Percentiles rank a stretch among this genome's conserved stretches.
Conservation (phyloP, 2,113 vertebrate species). For the Festucalex cinctus region DNA sequence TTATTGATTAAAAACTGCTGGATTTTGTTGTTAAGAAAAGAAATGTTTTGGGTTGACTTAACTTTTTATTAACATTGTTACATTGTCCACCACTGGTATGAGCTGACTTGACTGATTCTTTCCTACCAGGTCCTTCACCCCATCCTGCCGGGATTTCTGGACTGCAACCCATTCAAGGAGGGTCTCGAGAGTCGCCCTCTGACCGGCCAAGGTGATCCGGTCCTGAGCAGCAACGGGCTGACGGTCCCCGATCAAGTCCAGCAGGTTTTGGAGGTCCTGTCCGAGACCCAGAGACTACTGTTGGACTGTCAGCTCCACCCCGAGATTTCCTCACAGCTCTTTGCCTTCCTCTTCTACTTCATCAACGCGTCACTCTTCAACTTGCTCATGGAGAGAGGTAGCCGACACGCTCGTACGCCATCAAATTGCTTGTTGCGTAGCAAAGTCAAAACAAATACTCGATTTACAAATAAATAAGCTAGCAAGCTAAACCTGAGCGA, state of each 20-base stretch:
- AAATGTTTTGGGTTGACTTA: too few relatives aligned
- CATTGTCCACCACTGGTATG: constrained; percentile 39
- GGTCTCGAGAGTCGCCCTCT: constrained; percentile 12
- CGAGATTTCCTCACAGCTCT: constrained; percentile 72
- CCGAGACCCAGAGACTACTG: constrained; percentile 58
- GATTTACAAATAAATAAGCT: neutral
- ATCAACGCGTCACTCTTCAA: constrained; percentile 80
- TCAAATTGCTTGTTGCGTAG: neutral
- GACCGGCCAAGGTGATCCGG: constrained; percentile 5
- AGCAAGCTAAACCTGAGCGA: too few relatives aligned
- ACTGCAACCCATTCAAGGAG: constrained; percentile 70
- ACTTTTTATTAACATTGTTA: too few relatives aligned
- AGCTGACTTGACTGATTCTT: constrained; percentile 1
- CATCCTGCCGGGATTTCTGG: constrained; percentile 69
- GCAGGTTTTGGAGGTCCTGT: constrained; percentile 63
- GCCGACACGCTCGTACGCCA: neutral
- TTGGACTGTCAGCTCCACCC: constrained; percentile 66
- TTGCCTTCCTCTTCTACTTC: constrained; percentile 79
- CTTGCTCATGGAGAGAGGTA: constrained; percentile 80
- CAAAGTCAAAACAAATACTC: neutral
- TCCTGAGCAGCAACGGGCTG: constrained; percentile 36
- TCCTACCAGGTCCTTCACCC: constrained; percentile 70
- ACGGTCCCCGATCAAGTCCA: constrained; percentile 48
- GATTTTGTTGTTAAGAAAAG: too few relatives aligned
- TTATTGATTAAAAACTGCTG: too few relatives aligned